Evolutionary conservation across 2,797 vertebrate species (phyloP).

Genomic region (Mustela erminea): DNA sequence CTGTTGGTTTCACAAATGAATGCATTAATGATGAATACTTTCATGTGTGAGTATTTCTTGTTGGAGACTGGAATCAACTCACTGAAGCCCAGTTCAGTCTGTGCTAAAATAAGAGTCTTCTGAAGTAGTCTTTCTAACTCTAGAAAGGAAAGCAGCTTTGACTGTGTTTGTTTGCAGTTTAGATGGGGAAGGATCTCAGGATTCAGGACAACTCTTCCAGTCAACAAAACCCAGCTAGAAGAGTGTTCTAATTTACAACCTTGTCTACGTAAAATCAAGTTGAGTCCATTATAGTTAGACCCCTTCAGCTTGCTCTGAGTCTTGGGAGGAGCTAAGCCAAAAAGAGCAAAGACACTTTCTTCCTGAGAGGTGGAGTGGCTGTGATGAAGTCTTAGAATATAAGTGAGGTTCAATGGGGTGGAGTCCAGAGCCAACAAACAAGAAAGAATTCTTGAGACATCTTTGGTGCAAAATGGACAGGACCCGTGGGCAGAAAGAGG

Average conservation of each 20-base stretch:
- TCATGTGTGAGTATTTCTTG: conserved; percentile 1
- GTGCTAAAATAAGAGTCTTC: neutral
- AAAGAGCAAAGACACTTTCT: neutral
- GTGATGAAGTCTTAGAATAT: no score
- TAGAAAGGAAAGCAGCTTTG: neutral
- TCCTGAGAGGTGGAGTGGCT: neutral
- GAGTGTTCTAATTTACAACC: neutral
- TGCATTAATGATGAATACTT: neutral
- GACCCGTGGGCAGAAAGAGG: no score
- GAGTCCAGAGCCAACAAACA: no score
- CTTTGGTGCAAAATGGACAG: no score
- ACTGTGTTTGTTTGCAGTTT: neutral
- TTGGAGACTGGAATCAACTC: neutral
- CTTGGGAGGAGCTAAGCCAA: neutral
- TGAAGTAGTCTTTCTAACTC: neutral
- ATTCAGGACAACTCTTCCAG: neutral
- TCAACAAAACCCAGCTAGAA: neutral
- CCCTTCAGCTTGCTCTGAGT: neutral
- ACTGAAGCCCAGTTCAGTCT: neutral
- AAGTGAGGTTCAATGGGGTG: no score
- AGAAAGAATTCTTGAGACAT: no score
- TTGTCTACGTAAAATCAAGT: neutral
- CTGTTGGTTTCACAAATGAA: neutral
- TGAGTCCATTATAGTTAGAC: neutral
- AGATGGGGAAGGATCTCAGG: neutral